phyloP scores from a whole-genome alignment of 2,888 invertebrate genomes.

The Conchocele bisecta region DNA sequence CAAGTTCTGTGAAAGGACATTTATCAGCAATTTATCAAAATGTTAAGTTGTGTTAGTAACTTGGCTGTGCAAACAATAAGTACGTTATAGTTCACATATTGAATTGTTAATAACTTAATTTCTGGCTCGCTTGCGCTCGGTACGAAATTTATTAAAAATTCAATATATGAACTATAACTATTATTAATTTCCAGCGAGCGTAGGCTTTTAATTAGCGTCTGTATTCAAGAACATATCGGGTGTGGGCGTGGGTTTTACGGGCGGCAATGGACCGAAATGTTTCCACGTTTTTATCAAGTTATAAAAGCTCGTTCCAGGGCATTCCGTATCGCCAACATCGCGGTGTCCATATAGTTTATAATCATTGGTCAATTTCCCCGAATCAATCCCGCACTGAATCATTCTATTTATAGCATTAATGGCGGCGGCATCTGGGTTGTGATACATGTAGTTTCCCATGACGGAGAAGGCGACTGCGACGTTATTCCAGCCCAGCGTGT shows the following conservation, averaged over 20 bases:
- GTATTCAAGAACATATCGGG: no score
- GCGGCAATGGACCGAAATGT: slow-evolving; percentile 44
- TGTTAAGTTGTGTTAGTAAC: no score
- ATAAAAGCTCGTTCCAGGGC: slow-evolving; percentile 72
- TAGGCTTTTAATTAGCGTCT: no score
- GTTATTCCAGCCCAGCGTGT: slow-evolving; percentile 87
- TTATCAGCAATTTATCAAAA: no score
- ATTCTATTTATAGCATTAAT: slow-evolving; percentile 64
- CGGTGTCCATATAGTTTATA: slow-evolving; percentile 74
- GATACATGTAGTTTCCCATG: slow-evolving; percentile 71
- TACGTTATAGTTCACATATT: no score
- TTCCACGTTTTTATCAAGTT: slow-evolving; percentile 65
- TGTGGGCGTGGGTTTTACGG: slow-evolving; percentile 54
- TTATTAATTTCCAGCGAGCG: no score
- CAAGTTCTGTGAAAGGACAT: no score
- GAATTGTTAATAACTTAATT: no score
- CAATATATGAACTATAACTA: no score
- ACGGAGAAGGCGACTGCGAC: slow-evolving; percentile 69
- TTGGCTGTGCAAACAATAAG: no score
- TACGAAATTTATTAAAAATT: no score
- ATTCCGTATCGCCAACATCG: slow-evolving; percentile 67
- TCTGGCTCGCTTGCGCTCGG: no score
- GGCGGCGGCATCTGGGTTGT: slow-evolving; percentile 64
- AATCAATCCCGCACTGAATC: slow-evolving; percentile 68
- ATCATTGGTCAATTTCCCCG: slow-evolving; percentile 63